Evolutionary conservation across 2,797 vertebrate species (phyloP).

Genomic region (Tragopan temminckii): DNA sequence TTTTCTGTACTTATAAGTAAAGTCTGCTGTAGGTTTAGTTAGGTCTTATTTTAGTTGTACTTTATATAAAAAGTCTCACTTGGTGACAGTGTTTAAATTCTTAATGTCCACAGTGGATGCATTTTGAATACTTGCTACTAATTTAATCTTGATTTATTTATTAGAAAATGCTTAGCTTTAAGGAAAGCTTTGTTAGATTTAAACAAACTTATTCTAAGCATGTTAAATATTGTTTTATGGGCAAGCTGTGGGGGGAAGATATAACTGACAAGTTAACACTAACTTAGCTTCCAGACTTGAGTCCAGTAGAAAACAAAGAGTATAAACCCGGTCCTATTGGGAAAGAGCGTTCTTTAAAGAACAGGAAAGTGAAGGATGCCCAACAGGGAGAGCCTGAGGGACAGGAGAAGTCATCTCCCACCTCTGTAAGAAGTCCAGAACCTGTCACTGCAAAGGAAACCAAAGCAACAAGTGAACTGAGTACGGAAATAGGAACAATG

Average conservation of each 20-base stretch:
- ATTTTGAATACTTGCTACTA: background rate
- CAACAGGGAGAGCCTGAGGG: slow-evolving; percentile 91
- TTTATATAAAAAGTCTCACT: background rate
- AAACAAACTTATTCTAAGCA: background rate
- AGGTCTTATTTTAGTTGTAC: background rate
- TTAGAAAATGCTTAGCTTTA: background rate
- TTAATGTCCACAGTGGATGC: background rate
- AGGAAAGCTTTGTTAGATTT: background rate
- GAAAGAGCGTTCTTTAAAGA: slow-evolving; percentile 97
- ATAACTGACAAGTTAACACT: slow-evolving; percentile 63
- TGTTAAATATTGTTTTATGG: background rate
- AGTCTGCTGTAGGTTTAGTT: background rate
- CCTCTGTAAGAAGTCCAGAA: slow-evolving; percentile 86
- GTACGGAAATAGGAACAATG: slow-evolving; percentile 94
- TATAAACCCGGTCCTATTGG: slow-evolving; percentile 98
- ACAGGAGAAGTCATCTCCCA: slow-evolving; percentile 88
- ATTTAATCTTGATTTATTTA: background rate
- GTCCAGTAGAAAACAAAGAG: slow-evolving; percentile 94
- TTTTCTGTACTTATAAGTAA: background rate
- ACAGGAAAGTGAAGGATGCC: slow-evolving; percentile 95
- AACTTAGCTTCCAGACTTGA: slow-evolving; percentile 93
- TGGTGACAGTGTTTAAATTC: background rate
- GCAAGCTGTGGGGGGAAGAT: background rate
- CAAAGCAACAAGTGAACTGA: slow-evolving; percentile 88
- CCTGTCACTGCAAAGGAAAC: slow-evolving; percentile 88